These are phyloP conservation scores for Otolemur garnettii DNA, from an alignment of 2,113 vertebrate species.

Conservation along the genomic window DNA sequence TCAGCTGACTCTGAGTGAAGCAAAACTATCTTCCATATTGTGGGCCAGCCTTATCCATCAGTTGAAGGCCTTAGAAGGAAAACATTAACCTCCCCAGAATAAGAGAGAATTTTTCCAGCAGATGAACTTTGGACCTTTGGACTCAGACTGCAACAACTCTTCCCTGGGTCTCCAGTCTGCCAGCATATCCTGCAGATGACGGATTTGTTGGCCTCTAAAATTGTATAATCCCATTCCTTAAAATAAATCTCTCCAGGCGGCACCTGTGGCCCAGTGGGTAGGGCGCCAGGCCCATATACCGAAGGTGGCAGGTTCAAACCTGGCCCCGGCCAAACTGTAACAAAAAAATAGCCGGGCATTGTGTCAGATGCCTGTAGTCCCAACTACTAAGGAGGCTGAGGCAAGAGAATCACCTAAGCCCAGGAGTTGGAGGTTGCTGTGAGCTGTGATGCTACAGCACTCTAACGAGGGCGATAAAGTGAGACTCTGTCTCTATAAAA, in stretches of 20 bases:
- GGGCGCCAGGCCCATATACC: no score
- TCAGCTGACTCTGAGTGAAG: not conserved
- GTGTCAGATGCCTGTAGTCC: no score
- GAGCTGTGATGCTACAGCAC: no score
- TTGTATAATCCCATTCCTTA: not conserved
- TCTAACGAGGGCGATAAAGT: no score
- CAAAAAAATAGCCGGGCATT: no score
- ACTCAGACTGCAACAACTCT: not conserved
- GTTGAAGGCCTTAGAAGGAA: not conserved
- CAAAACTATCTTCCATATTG: not conserved
- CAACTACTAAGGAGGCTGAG: no score
- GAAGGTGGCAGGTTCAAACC: no score
- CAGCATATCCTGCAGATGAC: not conserved
- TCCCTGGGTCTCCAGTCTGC: not conserved
- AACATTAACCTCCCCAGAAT: not conserved
- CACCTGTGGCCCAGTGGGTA: no score
- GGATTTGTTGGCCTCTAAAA: not conserved
- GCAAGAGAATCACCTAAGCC: no score
- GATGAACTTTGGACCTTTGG: not conserved
- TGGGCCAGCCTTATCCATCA: not conserved
- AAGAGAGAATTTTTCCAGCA: not conserved
- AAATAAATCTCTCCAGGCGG: not conserved
- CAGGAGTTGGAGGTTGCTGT: no score
- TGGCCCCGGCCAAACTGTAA: no score
- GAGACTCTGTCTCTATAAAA: no score